Evolutionary conservation across 1,140 invertebrate species (phyloP), one percentile per base, ranked within the genome.

Genomic region (Tigriopus japonicus): DNA sequence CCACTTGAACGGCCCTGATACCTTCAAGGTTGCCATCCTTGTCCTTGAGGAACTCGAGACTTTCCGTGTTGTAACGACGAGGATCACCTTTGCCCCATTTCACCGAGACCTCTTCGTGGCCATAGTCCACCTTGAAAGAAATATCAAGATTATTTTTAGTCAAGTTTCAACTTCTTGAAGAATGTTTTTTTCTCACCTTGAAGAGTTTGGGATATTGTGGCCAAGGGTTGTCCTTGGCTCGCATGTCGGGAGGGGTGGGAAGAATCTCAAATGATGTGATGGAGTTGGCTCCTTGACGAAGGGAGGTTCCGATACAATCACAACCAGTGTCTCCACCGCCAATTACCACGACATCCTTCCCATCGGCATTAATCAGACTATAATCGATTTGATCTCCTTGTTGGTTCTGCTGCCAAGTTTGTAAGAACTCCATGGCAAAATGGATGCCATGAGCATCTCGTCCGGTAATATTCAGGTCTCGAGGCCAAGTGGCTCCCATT

Each of bases 321-420:
- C 89, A 94, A 0, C 95, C 95, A n/a, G 95, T 99, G 71, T 99
- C 95, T 24, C 95, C 95, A 13, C 95, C 95, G 19, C 95, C 95
- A 66, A 99, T 93, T 60, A 99, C 82, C 63, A 99, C 82, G 5
- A 99, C 92, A 72, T 95, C 77, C 71, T 96, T 98, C 66, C 86
- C 87, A 69, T 91, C 86, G 15, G 95, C 94, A 43, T 81, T 78
- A 40, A 88, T 77, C 40, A 79, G 68, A 66, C 76, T 65, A 63
- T 74, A 72, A 45, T 77, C 72, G 14, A 76, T 67, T 55, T 72
- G 68, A 66, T 80, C 77, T 6, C 87, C 87, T 71, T 86, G 80
- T 72, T 97, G 91, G 66, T 87, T 86, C 74, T 95, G 93, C 73
- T 99, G 95, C 86, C 91, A 96, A 23, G 82, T 85, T 71, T 98